A percentile compares a stretch with the other conserved stretches of the same genome.
Conservation (phyloP, 2,113 vertebrate genomes). For the Myiozetetes cayanensis region DNA sequence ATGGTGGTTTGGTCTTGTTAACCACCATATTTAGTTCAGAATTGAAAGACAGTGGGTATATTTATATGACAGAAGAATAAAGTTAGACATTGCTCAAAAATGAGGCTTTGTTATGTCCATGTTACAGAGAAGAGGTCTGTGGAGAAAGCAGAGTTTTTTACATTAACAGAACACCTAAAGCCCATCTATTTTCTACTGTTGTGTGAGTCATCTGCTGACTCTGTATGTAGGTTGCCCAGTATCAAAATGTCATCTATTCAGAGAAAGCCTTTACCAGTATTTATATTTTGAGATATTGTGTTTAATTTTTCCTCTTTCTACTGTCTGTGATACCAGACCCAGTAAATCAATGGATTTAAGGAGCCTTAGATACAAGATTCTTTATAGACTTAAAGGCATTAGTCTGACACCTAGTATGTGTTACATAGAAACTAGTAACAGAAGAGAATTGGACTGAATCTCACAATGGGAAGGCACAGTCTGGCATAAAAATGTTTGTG, state of each 20-base stretch:
- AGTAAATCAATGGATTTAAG: background rate
- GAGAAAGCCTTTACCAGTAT: background rate
- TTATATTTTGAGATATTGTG: background rate
- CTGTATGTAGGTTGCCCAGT: background rate
- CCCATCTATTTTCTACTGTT: background rate
- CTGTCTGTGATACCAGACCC: background rate
- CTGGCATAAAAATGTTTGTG: background rate
- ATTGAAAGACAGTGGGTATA: background rate
- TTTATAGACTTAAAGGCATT: background rate
- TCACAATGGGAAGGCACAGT: background rate
- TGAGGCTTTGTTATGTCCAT: background rate
- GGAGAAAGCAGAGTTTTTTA: background rate
- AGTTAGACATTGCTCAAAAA: background rate
- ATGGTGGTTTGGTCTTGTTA: background rate
- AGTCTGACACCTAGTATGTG: accelerated
- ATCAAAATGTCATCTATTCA: background rate
- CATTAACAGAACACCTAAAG: background rate
- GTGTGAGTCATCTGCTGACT: background rate
- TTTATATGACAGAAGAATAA: background rate
- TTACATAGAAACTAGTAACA: background rate
- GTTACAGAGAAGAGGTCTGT: background rate
- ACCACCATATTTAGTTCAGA: background rate
- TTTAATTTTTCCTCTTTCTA: background rate
- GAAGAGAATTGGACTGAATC: background rate
- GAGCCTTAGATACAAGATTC: background rate